Evolutionary conservation across 2,888 invertebrate species (phyloP).

Genomic region (Barypeithes pellucidus): DNA sequence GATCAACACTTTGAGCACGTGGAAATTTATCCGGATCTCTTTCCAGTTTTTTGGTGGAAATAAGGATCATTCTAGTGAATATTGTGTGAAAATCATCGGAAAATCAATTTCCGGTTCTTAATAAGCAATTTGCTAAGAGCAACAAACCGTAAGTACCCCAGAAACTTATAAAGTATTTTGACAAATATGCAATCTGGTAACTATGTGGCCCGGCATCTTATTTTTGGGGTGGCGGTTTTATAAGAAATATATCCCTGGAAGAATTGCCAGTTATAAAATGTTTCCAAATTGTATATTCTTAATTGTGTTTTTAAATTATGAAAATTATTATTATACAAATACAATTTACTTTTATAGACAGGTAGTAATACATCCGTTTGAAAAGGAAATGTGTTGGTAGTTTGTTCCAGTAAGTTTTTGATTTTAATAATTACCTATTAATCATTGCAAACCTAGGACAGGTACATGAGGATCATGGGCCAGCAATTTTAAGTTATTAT

Average conservation of each 20-base stretch:
- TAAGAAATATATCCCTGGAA: not conserved
- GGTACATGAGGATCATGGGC: not conserved
- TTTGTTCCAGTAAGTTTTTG: conserved; percentile 8
- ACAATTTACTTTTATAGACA: conserved; percentile 1
- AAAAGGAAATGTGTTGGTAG: conserved; percentile 13
- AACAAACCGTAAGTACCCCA: conserved; percentile 62
- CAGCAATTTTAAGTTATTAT: too few species aligned
- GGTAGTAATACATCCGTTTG: conserved; percentile 11
- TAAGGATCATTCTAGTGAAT: conserved; percentile 52
- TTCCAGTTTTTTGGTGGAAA: conserved; percentile 56
- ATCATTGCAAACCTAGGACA: not conserved
- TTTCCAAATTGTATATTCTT: conserved; percentile 4
- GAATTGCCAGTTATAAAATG: conserved; percentile 10
- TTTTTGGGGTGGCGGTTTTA: conserved; percentile 41
- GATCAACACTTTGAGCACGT: conserved; percentile 80
- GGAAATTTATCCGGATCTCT: conserved; percentile 68
- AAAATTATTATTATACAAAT: not conserved
- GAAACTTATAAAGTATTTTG: conserved; percentile 52
- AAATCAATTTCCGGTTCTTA: conserved; percentile 51
- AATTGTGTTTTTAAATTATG: conserved; percentile 1
- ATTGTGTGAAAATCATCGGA: conserved; percentile 55
- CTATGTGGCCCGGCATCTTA: conserved; percentile 62
- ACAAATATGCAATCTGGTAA: conserved; percentile 56
- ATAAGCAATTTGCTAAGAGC: conserved; percentile 44
- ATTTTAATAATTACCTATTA: not conserved